Conservation (phyloP, 2,113 vertebrate species). For the Lutjanus erythropterus region DNA sequence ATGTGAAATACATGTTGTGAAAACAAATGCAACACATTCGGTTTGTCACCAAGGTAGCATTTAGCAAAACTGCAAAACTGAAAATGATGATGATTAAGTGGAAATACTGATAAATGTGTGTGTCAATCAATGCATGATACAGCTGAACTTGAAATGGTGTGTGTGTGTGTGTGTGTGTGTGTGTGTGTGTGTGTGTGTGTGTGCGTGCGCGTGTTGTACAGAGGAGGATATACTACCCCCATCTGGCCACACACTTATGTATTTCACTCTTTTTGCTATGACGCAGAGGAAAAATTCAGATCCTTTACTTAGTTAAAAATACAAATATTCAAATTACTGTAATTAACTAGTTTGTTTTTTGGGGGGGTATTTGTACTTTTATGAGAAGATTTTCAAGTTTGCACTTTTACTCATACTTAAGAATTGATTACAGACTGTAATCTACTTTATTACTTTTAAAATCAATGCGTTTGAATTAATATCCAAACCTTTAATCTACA, state of each 20-base stretch:
- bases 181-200: too few species aligned
- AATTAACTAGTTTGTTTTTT: too few species aligned
- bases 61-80: too few species aligned
- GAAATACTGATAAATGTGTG: neutral
- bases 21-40: neutral
- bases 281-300: neutral
- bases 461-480: too few species aligned
- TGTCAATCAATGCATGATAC: too few species aligned
- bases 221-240: constrained; percentile 33
- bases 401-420: too few species aligned
- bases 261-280: neutral
- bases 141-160: neutral
- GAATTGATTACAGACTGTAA: too few species aligned
- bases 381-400: too few species aligned
- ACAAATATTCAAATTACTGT: too few species aligned
- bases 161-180: neutral
- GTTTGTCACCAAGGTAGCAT: neutral
- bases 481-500: too few species aligned
- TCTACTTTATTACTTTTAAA: too few species aligned
- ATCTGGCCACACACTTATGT: constrained; percentile 26
- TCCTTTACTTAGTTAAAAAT: neutral
- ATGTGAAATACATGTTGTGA: neutral
- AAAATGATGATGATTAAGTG: neutral
- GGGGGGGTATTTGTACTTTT: too few species aligned
- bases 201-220: neutral